phyloP scores from a whole-genome alignment of 2,113 vertebrate genomes.

The Trematocara zebra region DNA sequence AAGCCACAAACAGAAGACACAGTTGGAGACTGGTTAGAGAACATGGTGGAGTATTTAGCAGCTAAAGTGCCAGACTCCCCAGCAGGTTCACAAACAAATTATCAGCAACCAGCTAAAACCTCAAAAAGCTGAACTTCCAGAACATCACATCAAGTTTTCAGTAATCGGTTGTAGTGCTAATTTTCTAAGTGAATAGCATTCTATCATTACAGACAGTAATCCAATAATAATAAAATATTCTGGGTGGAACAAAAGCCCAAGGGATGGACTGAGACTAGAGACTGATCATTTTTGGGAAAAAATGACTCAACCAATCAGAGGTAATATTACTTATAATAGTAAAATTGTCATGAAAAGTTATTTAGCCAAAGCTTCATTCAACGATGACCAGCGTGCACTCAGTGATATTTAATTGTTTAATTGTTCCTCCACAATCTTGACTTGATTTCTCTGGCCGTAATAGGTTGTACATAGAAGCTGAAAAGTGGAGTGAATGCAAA shows the following conservation, averaged over 20 bases:
- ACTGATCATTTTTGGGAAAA: neutral
- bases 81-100: neutral
- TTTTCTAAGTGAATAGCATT: neutral
- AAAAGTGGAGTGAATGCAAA: neutral
- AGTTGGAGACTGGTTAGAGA: neutral
- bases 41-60: neutral
- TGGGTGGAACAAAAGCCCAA: neutral
- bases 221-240: neutral
- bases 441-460: neutral
- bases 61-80: neutral
- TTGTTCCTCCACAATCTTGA: neutral
- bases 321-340: neutral
- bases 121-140: neutral
- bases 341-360: neutral
- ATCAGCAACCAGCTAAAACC: neutral
- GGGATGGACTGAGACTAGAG: neutral
- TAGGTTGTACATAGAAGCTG: neutral
- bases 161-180: neutral
- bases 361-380: neutral
- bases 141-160: neutral
- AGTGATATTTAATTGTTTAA: neutral
- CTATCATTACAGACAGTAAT: neutral
- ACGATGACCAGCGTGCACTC: rapidly evolving
- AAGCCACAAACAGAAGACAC: neutral
- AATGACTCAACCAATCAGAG: neutral